Conservation (phyloP, 2,113 vertebrate species). For the Hyaena hyaena region DNA sequence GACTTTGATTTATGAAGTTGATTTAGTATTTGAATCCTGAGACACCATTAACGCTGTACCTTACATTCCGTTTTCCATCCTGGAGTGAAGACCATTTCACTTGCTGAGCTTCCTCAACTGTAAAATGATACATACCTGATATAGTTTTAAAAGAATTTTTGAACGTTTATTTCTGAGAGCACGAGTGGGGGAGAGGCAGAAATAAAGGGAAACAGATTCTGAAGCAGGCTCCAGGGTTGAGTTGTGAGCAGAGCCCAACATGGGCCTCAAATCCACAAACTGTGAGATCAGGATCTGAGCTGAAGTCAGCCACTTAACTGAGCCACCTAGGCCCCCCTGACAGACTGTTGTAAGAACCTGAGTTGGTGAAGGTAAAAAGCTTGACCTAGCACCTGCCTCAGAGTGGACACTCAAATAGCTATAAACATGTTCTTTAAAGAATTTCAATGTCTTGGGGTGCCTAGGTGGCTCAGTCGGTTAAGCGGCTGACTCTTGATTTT, state of each 20-base stretch:
- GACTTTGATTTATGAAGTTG: neutral
- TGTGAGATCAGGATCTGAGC: too few relatives aligned
- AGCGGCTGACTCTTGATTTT: too few relatives aligned
- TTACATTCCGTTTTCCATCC: neutral
- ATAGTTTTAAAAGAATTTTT: too few relatives aligned
- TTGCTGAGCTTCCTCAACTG: constrained; percentile 24
- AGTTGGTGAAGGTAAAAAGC: constrained; percentile 6
- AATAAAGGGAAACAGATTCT: too few relatives aligned
- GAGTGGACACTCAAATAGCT: neutral
- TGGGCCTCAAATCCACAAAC: too few relatives aligned
- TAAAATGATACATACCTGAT: neutral
- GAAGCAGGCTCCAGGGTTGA: too few relatives aligned
- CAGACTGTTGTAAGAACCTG: neutral
- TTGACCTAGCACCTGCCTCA: neutral
- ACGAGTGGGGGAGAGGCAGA: too few relatives aligned
- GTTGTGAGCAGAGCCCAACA: too few relatives aligned
- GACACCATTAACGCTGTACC: neutral
- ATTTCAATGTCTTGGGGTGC: neutral
- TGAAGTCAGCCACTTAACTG: neutral
- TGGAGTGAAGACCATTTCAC: neutral
- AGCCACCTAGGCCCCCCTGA: too few relatives aligned
- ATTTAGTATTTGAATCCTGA: constrained; percentile 3
- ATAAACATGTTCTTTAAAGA: neutral
- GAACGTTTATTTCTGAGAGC: too few relatives aligned
- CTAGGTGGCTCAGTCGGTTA: too few relatives aligned